A percentile compares a stretch with the other conserved stretches of the same genome.
Evolutionary conservation across 1,140 invertebrate species (phyloP).

Genomic region (Heterodera carotae): DNA sequence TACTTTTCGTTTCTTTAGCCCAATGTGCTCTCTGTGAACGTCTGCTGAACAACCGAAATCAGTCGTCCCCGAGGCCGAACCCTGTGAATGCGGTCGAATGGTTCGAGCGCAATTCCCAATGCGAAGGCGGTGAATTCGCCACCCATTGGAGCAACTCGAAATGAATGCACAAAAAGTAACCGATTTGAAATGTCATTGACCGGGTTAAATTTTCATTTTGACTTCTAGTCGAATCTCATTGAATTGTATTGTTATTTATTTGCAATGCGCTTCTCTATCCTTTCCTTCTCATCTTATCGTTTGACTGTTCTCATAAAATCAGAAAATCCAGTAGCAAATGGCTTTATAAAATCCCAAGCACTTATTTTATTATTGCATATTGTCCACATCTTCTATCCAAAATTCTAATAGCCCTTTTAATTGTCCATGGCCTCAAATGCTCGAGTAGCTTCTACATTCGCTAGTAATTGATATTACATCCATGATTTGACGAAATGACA

Average conservation of each 20-base stretch:
- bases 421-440: neutral
- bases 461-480: neutral
- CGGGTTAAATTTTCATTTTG: neutral
- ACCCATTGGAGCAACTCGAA: constrained; percentile 22
- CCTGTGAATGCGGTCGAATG: constrained; percentile 23
- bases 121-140: constrained; percentile 37
- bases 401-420: no score
- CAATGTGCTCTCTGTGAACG: constrained; percentile 27
- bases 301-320: no score
- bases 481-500: neutral
- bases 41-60: neutral
- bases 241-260: no score
- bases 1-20: neutral
- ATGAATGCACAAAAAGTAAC: neutral
- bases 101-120: constrained; percentile 34
- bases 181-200: neutral
- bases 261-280: no score
- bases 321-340: no score
- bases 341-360: no score
- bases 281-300: no score
- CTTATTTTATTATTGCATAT: no score
- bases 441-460: neutral
- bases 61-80: neutral
- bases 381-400: no score
- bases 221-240: neutral